Conservation (phyloP, 2,797 vertebrate genomes). For the Chelon labrosus region DNA sequence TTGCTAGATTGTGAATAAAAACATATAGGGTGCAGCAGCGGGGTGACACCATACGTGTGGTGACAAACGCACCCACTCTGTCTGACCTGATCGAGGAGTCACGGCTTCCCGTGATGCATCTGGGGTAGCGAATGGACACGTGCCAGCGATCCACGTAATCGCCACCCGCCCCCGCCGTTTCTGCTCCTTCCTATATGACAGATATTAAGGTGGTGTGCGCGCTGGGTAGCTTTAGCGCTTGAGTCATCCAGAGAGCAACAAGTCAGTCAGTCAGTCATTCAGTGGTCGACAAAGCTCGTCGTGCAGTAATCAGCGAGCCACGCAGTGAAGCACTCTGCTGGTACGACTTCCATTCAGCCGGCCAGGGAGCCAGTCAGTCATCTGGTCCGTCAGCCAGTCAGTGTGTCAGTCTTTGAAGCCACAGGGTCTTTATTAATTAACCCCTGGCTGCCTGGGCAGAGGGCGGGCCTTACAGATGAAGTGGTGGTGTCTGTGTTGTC, state of each 20-base stretch:
- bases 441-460: constrained; percentile 82
- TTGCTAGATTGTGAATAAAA: constrained; percentile 13
- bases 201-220: constrained; percentile 6
- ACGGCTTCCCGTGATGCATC: constrained; percentile 32
- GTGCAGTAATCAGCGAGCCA: constrained; percentile 7
- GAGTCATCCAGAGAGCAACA: constrained; percentile 30
- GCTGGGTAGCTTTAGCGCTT: constrained; percentile 8
- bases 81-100: constrained; percentile 19
- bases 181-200: constrained; percentile 8
- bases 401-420: constrained; percentile 78
- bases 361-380: constrained; percentile 31
- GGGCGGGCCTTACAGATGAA: constrained; percentile 77
- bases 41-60: neutral
- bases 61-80: constrained; percentile 13
- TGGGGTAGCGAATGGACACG: constrained; percentile 27
- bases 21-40: neutral
- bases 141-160: constrained; percentile 26
- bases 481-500: constrained; percentile 84
- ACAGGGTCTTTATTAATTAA: constrained; percentile 90
- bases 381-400: constrained; percentile 40
- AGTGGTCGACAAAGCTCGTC: too few relatives aligned
- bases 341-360: constrained; percentile 26
- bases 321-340: constrained; percentile 7
- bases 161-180: constrained; percentile 23
- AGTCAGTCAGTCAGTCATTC: constrained; percentile 27